phyloP scores from a whole-genome alignment of 2,888 invertebrate species.

The Hedychridium roseum region DNA sequence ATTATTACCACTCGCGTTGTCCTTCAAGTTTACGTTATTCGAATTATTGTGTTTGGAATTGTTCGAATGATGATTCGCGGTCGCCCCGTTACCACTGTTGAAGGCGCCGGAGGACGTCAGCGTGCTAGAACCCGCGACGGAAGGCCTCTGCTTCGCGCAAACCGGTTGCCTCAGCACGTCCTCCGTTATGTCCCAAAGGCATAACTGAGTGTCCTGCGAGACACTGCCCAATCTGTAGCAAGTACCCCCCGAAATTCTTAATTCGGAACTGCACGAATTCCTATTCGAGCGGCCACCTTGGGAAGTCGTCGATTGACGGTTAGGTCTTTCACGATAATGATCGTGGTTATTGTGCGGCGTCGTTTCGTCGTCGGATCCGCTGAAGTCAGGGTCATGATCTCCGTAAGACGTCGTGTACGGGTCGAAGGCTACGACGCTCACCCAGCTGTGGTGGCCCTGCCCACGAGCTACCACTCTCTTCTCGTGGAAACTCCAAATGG shows the following conservation, averaged over 20 bases:
- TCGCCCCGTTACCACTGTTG: constrained; percentile 58
- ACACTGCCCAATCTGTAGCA: constrained; percentile 92
- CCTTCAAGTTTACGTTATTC: constrained; percentile 55
- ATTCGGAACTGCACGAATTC: constrained; percentile 62
- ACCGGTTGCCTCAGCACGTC: constrained; percentile 87
- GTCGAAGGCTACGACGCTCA: constrained; percentile 95
- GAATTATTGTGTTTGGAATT: constrained; percentile 56
- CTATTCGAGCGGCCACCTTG: constrained; percentile 58
- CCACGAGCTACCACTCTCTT: constrained; percentile 95
- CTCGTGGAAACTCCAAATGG: constrained; percentile 94
- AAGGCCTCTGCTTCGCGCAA: constrained; percentile 61
- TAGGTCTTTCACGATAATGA: constrained; percentile 53
- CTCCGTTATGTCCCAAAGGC: constrained; percentile 98
- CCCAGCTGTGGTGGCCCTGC: constrained; percentile 98
- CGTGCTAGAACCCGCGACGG: constrained; percentile 54
- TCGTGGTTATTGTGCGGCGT: constrained; percentile 53
- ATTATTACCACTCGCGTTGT: constrained; percentile 46
- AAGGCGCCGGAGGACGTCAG: constrained; percentile 56
- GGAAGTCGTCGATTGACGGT: constrained; percentile 52
- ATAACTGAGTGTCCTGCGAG: constrained; percentile 97
- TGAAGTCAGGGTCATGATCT: constrained; percentile 66
- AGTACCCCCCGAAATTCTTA: constrained; percentile 65
- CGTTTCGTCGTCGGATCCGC: constrained; percentile 67
- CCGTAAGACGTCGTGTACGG: constrained; percentile 81
- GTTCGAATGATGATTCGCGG: constrained; percentile 51